phyloP scores from a whole-genome alignment of 2,797 vertebrate genomes.

The Limnodromus scolopaceus region DNA sequence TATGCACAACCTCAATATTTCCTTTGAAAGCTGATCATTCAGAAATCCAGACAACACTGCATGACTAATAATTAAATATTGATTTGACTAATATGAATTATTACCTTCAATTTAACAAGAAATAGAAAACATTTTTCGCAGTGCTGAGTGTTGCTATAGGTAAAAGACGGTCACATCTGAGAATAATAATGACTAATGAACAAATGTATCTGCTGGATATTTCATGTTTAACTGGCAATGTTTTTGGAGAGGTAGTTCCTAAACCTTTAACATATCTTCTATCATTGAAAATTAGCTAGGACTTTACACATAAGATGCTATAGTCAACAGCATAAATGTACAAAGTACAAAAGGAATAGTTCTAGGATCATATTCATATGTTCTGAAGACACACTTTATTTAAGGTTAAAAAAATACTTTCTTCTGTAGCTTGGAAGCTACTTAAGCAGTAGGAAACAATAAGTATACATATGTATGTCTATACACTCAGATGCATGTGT shows the following conservation, averaged over 20 bases:
- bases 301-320: neutral
- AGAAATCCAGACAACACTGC: neutral
- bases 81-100: neutral
- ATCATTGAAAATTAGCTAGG: neutral
- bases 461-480: fast-evolving
- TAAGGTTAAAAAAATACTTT: neutral
- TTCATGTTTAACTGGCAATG: neutral
- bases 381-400: neutral
- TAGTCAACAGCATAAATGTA: neutral
- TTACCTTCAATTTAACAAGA: neutral
- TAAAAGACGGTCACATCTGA: neutral
- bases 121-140: neutral
- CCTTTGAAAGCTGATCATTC: neutral
- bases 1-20: neutral
- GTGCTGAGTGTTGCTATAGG: neutral
- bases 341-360: neutral
- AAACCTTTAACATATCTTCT: neutral
- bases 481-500: neutral
- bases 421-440: neutral
- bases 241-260: neutral
- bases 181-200: neutral
- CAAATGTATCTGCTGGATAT: neutral
- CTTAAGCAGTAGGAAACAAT: neutral
- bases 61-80: neutral
- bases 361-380: neutral